Evolutionary conservation across 2,888 invertebrate species (phyloP).

Genomic region (Mallateleia sp.): DNA sequence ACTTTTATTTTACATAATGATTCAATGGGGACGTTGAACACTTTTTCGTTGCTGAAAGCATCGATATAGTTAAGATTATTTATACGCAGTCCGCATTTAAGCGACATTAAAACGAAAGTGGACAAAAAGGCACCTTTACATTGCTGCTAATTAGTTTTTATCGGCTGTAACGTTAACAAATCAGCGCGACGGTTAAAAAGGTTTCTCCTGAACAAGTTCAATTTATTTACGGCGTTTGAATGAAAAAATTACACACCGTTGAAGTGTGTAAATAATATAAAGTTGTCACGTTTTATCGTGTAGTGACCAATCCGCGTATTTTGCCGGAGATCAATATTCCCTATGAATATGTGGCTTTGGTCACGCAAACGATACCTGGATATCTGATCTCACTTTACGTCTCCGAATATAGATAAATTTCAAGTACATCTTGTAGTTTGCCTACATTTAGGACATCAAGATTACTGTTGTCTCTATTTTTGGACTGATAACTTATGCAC

Average conservation of each 20-base stretch:
- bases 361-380: conserved; percentile 68
- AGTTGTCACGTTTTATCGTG: conserved; percentile 50
- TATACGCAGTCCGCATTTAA: no score
- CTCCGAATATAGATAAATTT: conserved; percentile 54
- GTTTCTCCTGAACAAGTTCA: not conserved
- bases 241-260: conserved; percentile 43
- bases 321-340: conserved; percentile 61
- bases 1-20: no score
- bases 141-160: no score
- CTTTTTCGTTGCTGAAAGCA: no score
- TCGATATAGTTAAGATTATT: no score
- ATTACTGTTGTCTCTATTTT: conserved; percentile 80
- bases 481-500: conserved; percentile 32
- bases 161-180: not conserved
- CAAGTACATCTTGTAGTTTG: conserved; percentile 56
- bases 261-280: conserved; percentile 43
- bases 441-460: conserved; percentile 88
- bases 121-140: no score
- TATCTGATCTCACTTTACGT: conserved; percentile 57
- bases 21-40: no score
- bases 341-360: conserved; percentile 59
- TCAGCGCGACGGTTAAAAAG: not conserved
- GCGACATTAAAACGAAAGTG: no score
- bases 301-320: conserved; percentile 60
- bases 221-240: conserved; percentile 30